Conservation (phyloP, 2,797 vertebrate species). For the Sebastes minor region DNA sequence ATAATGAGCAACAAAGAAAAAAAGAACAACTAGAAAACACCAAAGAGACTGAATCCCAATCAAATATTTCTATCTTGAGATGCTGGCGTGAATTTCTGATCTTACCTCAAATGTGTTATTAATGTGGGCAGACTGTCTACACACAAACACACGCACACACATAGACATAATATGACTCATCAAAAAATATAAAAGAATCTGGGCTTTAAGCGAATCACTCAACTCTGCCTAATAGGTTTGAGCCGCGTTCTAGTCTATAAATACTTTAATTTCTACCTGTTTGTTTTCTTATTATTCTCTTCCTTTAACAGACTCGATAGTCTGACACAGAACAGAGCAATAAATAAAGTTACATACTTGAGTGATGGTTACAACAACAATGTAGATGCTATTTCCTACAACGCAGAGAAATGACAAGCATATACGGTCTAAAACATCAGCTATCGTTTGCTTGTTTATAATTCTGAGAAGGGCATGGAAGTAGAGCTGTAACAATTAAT, state of each 20-base stretch:
- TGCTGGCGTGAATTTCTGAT: background rate
- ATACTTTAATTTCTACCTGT: background rate
- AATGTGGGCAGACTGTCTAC: background rate
- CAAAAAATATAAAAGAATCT: background rate
- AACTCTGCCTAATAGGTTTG: background rate
- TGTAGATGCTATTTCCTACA: background rate
- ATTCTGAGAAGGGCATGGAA: conserved; percentile 14
- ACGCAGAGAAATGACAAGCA: background rate
- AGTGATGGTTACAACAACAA: background rate
- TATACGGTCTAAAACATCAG: background rate
- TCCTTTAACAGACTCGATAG: background rate
- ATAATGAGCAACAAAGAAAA: background rate
- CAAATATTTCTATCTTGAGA: conserved; percentile 10
- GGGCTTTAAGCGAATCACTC: conserved; percentile 12
- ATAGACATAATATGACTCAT: conserved; percentile 4
- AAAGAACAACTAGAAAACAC: background rate
- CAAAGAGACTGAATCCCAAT: conserved; percentile 1
- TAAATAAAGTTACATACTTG: background rate
- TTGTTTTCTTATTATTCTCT: background rate
- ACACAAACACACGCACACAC: background rate
- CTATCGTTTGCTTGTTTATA: background rate
- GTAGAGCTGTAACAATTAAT: background rate
- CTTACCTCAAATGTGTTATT: conserved; percentile 14
- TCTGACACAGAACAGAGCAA: background rate
- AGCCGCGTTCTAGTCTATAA: conserved; percentile 1